Evolutionary conservation across 2,888 invertebrate genomes (phyloP).

Genomic region (Pocota personata): DNA sequence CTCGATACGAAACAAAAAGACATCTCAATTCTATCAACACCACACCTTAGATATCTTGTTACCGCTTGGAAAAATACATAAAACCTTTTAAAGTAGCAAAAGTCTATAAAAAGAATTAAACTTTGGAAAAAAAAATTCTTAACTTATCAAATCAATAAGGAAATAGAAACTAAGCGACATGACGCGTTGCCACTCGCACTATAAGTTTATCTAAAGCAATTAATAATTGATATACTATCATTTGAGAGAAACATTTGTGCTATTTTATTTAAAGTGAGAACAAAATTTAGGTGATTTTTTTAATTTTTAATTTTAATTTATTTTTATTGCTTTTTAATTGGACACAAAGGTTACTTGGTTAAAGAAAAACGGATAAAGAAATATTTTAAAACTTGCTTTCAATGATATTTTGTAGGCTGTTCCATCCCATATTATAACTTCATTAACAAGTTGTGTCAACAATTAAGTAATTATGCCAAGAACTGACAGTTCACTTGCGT

Average conservation of each 20-base stretch:
- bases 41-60: neutral
- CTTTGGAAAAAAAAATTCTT: neutral
- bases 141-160: constrained; percentile 48
- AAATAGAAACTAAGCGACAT: constrained; percentile 13
- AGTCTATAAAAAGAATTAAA: neutral
- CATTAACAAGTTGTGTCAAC: neutral
- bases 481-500: neutral
- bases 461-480: neutral
- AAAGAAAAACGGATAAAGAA: neutral
- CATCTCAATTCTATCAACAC: neutral
- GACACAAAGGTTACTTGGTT: neutral
- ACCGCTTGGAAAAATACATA: neutral
- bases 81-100: neutral
- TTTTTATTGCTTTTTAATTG: neutral
- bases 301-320: neutral
- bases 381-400: too few relatives aligned
- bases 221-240: neutral
- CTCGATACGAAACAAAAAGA: too few relatives aligned
- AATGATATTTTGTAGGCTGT: neutral
- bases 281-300: neutral
- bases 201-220: constrained; percentile 8
- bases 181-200: neutral
- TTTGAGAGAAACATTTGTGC: neutral
- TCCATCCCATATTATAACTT: neutral
- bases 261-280: neutral